Base-by-base conservation (phyloP, 2,888 invertebrate species). In the Synergus itoensis region DNA sequence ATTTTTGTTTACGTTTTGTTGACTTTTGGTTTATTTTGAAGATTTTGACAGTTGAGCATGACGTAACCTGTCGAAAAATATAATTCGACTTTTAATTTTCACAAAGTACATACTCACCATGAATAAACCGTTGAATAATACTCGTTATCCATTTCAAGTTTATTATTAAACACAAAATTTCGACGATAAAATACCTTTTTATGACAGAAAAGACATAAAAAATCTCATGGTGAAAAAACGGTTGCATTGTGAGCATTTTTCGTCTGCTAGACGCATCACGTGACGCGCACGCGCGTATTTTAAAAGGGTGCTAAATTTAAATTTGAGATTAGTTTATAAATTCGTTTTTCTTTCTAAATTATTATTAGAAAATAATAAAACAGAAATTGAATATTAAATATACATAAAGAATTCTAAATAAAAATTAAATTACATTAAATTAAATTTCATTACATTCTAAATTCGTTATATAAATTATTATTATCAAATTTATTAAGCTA, bases 121-220 rank as follows among this genome's bases (percentile, higher is more conserved):
- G 90, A 84, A 83, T 91, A 90, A 75, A 91, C 84, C 16, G 89
- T 86, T n/a, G 90, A 86, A 81, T 87, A 87, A 85, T 89, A 89
- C 82, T 91, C 88, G 82, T 84, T 85, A 77, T 90, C 89, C 91
- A 91, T 91, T 9, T 16, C 40, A n/a, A 73, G 40, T 18, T 16
- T 40, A 41, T 65, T 18, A 65, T 18, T 18, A 14, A 43, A n/a
- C 11, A 12, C 16, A 65, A 65, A 65, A 12, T 41, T 65, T 65
- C 9, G 18, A 4, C 41, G 5, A 65, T 41, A 43, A 65, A 65
- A 41, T 18, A 40, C 11, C 18, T 65, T 18, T 1, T 43, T 41
- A 65, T 5, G 4, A 41, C n/a, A 40, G 18, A 18, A 43, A 65
- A 65, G 0, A 9, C 11, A 18, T 41, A 41, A 18, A 18, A 41